A percentile compares a stretch with the other conserved stretches of the same genome.
phyloP scores from a whole-genome alignment of 2,797 vertebrate species.

The Dryobates pubescens region DNA sequence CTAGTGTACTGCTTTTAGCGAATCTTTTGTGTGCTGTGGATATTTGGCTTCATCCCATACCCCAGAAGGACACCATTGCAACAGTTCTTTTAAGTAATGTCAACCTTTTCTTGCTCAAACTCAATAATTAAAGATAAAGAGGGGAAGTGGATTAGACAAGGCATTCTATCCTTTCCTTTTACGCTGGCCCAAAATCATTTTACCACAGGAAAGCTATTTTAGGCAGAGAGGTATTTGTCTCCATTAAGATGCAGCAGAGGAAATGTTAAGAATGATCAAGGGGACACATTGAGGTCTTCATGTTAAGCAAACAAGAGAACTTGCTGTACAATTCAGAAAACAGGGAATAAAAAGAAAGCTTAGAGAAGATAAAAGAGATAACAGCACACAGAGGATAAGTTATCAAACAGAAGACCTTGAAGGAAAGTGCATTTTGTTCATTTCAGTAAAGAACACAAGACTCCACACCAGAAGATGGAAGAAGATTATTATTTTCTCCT shows the following conservation, averaged over 20 bases:
- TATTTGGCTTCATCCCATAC: not conserved
- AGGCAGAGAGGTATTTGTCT: not conserved
- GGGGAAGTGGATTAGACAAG: not conserved
- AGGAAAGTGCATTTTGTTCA: slow-evolving; percentile 35
- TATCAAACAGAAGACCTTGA: slow-evolving; percentile 45
- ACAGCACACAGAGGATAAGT: not conserved
- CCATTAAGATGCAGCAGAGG: slow-evolving; percentile 27
- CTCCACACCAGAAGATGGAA: slow-evolving; percentile 23
- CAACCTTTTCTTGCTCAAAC: not conserved
- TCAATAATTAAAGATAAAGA: not conserved
- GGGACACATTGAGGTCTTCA: not conserved
- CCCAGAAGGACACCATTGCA: not conserved
- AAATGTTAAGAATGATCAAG: slow-evolving; percentile 22
- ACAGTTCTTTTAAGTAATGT: not conserved
- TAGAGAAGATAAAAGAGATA: not conserved
- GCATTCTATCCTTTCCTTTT: not conserved
- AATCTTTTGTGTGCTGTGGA: not conserved
- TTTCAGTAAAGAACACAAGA: slow-evolving; percentile 46
- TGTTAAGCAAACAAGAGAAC: slow-evolving; percentile 22
- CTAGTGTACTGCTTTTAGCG: not conserved
- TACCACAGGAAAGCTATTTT: not conserved
- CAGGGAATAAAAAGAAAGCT: not conserved
- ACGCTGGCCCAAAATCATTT: not conserved
- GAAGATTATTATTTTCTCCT: slow-evolving; percentile 36
- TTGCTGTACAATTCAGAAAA: slow-evolving; percentile 8